Evolutionary conservation across 2,797 vertebrate species (phyloP).

Genomic region (Merluccius polli): DNA sequence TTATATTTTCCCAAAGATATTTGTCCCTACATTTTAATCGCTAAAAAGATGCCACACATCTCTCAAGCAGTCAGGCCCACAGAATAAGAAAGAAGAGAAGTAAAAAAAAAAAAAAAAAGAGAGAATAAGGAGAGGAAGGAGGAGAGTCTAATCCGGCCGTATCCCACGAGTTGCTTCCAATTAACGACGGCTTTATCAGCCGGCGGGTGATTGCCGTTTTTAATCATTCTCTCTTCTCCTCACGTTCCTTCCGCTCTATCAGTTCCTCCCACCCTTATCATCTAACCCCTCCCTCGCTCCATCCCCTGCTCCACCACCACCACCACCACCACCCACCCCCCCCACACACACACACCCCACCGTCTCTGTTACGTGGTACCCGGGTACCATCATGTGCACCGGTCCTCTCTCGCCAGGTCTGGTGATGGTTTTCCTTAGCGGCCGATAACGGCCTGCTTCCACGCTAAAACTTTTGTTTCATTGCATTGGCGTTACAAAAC

Average conservation of each 20-base stretch:
- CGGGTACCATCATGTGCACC: no score
- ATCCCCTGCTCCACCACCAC: not conserved
- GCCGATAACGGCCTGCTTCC: no score
- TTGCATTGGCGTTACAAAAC: not conserved
- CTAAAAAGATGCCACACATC: conserved; percentile 35
- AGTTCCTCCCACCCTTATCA: conserved; percentile 72
- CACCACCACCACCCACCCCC: not conserved
- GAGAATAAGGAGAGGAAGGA: conserved; percentile 56
- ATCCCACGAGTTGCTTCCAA: conserved; percentile 83
- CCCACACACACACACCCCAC: not conserved
- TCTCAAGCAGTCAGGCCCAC: conserved; percentile 35
- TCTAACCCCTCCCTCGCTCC: conserved; percentile 59
- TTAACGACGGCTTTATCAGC: conserved; percentile 87
- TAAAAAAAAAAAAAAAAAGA: conserved; percentile 2
- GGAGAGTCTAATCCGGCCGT: conserved; percentile 61
- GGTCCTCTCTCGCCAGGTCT: no score
- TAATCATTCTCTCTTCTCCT: conserved; percentile 85
- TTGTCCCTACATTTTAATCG: conserved; percentile 26
- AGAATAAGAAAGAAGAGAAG: conserved; percentile 39
- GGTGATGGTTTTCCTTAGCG: no score
- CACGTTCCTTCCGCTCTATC: conserved; percentile 68
- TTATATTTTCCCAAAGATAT: conserved; percentile 5
- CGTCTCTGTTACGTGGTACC: not conserved
- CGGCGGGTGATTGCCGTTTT: conserved; percentile 87
- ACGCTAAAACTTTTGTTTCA: no score